Evolutionary conservation across 1,140 invertebrate species (phyloP), one percentile per base, ranked within the genome.

Genomic region (Euwallacea similis): DNA sequence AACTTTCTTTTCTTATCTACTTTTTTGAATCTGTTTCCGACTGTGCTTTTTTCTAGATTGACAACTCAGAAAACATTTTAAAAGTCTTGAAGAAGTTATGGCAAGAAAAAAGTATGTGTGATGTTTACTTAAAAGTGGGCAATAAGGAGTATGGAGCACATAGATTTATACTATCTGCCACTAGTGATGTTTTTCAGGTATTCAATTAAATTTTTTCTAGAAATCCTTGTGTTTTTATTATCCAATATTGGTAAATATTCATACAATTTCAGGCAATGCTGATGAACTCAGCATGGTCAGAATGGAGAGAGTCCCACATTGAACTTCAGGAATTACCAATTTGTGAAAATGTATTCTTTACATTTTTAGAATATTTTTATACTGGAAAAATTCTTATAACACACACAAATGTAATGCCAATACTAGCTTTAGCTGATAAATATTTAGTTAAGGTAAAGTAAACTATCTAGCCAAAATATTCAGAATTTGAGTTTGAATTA

Each of bases 121-220:
- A 81, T 76, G 76, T 81, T 13, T 75, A 73, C 50, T 58, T 81
- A 4, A 75, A 74, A 65, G 79, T 81, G 21, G 79, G 79, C 2
- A 74, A 76, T 21, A 86, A 89, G 41, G 88, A 90, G 68, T 96
- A 93, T 85, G 92, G 93, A 21, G 92, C 93, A 21, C 96, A 98
- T 83, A 88, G 94, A 64, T 87, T 98, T 7, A 97, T 98, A 78
- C 85, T 98, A 2, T 97, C 94, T 87, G 93, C 94, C 71, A 95
- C 93, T 71, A 97, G 94, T 83, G 95, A 97, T 86, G 96, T 98
- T 15, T 97, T 98, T 83, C 94, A 96, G 85, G 92, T 93, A 83
- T 77, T 33, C 4, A 33, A 4, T 33, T 33, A 33, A 4, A 33
- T 1, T 33, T 33, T 4, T 33, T 33, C 4, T 33, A 4, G 1